phyloP scores from a whole-genome alignment of 2,888 invertebrate genomes.

The Gymnoscelis rufifasciata region DNA sequence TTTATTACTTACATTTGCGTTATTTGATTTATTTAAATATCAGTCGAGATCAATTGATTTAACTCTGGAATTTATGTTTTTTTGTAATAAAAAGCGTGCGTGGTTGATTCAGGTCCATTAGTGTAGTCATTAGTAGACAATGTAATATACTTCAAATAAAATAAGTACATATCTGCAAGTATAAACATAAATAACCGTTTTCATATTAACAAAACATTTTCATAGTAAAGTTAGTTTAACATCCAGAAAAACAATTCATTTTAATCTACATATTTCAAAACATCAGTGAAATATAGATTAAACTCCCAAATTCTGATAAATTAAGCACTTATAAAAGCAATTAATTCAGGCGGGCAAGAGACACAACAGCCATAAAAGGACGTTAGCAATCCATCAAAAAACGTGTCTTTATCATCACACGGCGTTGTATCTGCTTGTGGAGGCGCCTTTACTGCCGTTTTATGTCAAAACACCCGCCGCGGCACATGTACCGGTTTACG shows the following conservation, averaged over 20 bases:
- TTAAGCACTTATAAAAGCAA: conserved; percentile 1
- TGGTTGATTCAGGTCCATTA: too few relatives aligned
- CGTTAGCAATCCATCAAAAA: conserved; percentile 45
- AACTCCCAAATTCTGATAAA: not conserved
- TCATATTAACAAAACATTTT: too few relatives aligned
- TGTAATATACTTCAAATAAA: too few relatives aligned
- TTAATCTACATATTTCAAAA: too few relatives aligned
- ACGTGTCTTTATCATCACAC: conserved; percentile 37
- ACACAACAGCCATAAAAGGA: conserved; percentile 23
- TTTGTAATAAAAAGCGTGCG: too few relatives aligned
- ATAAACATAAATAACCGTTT: too few relatives aligned
- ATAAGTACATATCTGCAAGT: too few relatives aligned
- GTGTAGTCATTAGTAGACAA: too few relatives aligned
- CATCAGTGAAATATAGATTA: too few relatives aligned
- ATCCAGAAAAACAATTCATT: too few relatives aligned
- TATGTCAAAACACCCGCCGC: conserved; percentile 46
- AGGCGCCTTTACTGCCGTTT: conserved; percentile 59
- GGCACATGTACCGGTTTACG: conserved; percentile 63
- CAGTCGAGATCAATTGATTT: not conserved
- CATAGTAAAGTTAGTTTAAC: too few relatives aligned
- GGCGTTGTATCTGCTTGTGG: conserved; percentile 42
- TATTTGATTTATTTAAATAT: conserved; percentile 3
- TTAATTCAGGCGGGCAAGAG: conserved; percentile 3
- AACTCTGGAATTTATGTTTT: too few relatives aligned
- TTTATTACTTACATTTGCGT: conserved; percentile 3